Conservation (phyloP, 2,113 vertebrate species). For the Chaetorhynchus papuensis region DNA sequence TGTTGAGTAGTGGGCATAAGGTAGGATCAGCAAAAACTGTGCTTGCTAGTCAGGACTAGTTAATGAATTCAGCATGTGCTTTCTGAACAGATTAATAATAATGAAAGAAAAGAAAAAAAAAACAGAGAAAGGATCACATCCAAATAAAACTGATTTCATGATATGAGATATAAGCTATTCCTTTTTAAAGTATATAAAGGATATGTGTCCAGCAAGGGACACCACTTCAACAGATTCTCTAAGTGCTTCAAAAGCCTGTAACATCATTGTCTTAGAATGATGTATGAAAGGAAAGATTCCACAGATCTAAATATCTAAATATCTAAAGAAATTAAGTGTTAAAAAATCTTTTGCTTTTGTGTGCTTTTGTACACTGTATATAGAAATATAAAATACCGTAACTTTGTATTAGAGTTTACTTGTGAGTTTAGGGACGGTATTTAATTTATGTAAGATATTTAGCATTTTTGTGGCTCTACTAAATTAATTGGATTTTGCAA, state of each 20-base stretch:
- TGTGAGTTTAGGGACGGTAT: neutral
- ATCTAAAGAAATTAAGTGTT: neutral
- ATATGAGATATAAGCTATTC: neutral
- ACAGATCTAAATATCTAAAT: neutral
- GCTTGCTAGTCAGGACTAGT: neutral
- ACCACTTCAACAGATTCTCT: neutral
- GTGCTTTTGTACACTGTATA: neutral
- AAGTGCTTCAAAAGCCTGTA: neutral
- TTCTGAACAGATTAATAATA: neutral
- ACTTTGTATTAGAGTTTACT: neutral
- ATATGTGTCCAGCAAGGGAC: neutral
- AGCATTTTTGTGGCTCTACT: neutral
- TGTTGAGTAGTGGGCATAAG: neutral
- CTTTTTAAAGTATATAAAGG: neutral
- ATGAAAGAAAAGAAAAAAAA: neutral
- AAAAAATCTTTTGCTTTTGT: neutral
- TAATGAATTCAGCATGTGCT: neutral
- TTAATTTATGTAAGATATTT: neutral
- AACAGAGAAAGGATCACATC: neutral
- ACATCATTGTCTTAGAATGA: neutral
- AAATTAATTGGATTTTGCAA: neutral
- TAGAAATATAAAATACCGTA: neutral
- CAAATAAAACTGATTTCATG: neutral
- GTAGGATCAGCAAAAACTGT: neutral
- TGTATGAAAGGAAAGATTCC: neutral